phyloP scores from a whole-genome alignment of 2,888 invertebrate species.

The Rhagium mordax region DNA sequence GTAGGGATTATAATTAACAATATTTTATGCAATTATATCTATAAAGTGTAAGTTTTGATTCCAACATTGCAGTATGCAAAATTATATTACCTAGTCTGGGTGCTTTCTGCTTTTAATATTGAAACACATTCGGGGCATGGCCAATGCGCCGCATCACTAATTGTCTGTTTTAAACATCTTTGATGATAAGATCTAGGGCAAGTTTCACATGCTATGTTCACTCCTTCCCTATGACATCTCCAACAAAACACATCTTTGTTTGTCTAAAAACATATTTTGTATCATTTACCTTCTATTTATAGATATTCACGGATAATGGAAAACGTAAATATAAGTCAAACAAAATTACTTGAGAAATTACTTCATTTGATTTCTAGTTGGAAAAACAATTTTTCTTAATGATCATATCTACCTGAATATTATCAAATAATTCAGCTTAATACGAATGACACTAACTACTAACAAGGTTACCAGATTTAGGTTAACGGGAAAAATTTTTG shows the following conservation, averaged over 20 bases:
- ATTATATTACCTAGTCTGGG: constrained; percentile 75
- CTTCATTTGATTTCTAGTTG: background rate
- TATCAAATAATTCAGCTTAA: background rate
- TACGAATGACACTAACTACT: background rate
- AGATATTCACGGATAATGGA: background rate
- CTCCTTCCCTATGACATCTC: constrained; percentile 86
- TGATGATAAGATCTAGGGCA: constrained; percentile 90
- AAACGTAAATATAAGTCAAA: background rate
- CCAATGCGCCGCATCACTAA: constrained; percentile 77
- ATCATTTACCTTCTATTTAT: background rate
- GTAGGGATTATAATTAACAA: no score
- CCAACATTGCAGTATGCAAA: background rate
- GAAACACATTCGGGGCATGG: constrained; percentile 90
- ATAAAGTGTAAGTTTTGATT: background rate
- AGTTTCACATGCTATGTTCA: constrained; percentile 80
- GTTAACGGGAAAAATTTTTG: background rate
- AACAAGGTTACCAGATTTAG: constrained; percentile 8
- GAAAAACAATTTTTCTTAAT: background rate
- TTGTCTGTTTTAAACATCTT: constrained; percentile 78
- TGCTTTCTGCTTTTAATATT: constrained; percentile 81
- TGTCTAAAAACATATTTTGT: constrained; percentile 60
- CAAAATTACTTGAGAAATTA: background rate
- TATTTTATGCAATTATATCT: no score
- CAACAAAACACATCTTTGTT: constrained; percentile 89
- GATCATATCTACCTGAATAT: background rate